phyloP scores from a whole-genome alignment of 2,113 vertebrate genomes.

The Poecile atricapillus region DNA sequence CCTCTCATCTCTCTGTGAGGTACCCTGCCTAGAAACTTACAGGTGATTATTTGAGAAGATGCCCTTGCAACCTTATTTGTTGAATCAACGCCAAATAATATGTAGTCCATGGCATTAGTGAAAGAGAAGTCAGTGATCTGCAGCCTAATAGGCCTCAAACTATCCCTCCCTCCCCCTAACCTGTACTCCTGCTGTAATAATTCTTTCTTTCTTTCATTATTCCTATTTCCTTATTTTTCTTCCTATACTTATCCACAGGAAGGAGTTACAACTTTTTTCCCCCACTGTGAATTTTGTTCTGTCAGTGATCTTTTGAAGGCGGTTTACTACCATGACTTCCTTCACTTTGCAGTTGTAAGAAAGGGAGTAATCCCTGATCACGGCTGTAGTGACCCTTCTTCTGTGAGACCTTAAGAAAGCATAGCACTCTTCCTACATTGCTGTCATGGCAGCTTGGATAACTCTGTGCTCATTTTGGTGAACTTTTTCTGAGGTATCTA shows the following conservation, averaged over 20 bases:
- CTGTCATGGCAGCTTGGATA: neutral
- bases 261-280: neutral
- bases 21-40: neutral
- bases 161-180: neutral
- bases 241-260: neutral
- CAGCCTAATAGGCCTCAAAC: neutral
- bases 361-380: neutral
- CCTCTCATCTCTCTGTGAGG: neutral
- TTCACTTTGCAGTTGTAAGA: neutral
- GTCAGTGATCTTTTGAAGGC: accelerated
- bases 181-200: neutral
- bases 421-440: neutral
- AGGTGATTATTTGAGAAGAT: neutral
- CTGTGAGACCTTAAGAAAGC: neutral
- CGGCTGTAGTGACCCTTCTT: neutral
- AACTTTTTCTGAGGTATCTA: neutral
- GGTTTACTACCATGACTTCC: neutral
- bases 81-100: neutral
- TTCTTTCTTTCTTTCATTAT: neutral
- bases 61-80: neutral
- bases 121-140: neutral
- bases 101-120: neutral
- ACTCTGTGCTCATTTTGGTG: neutral
- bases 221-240: neutral
- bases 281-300: neutral